Evolutionary conservation across 2,888 invertebrate genomes (phyloP).

Genomic region (Rhynchonema sp.): DNA sequence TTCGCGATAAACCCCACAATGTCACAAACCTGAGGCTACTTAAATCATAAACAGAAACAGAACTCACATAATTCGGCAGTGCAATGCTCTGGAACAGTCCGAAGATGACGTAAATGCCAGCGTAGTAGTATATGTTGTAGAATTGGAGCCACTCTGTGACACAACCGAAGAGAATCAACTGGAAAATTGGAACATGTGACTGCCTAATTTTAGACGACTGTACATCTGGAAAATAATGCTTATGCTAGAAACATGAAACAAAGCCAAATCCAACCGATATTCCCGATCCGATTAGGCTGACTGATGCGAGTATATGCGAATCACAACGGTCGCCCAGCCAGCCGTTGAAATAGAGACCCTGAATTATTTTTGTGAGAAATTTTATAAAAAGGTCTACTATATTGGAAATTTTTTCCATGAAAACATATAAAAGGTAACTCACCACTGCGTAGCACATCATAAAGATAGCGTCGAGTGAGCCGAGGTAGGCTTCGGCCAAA

Average conservation of each 20-base stretch:
- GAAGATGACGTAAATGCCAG: slow-evolving; percentile 31
- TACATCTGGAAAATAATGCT: background rate
- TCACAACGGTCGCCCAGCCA: background rate
- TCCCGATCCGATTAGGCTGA: background rate
- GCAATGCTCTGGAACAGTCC: slow-evolving; percentile 36
- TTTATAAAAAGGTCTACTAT: too few species aligned
- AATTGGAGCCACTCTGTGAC: slow-evolving; percentile 13
- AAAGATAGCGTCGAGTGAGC: background rate
- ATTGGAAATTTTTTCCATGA: background rate
- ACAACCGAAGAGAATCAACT: background rate
- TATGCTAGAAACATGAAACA: background rate
- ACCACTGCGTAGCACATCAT: background rate
- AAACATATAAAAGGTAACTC: background rate
- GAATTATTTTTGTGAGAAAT: too few species aligned
- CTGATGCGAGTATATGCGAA: background rate
- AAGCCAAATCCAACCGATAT: background rate
- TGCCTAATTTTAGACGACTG: background rate
- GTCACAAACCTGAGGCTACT: too few species aligned
- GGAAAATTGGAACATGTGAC: background rate
- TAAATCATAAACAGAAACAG: too few species aligned
- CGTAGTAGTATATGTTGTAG: slow-evolving; percentile 31
- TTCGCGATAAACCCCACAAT: too few species aligned
- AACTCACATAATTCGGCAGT: slow-evolving; percentile 35
- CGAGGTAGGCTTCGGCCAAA: background rate
- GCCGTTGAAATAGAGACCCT: background rate